Evolutionary conservation across 2,797 vertebrate species (phyloP).

Genomic region (Peromyscus attwateri): DNA sequence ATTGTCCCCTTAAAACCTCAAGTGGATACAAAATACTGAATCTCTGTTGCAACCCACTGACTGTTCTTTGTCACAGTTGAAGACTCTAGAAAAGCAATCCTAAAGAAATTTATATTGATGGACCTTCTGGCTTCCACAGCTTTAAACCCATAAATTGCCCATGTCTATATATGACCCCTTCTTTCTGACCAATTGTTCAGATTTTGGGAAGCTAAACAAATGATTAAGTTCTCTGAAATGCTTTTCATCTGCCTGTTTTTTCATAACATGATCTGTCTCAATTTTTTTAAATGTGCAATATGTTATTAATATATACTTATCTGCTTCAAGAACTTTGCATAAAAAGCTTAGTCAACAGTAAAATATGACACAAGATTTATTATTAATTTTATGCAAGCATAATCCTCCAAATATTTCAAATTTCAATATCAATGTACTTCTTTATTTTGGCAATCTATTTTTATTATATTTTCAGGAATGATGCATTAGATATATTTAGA

Average conservation of each 20-base stretch:
- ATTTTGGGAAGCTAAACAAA: background rate
- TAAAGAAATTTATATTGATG: background rate
- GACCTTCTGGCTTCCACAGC: background rate
- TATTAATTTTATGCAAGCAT: background rate
- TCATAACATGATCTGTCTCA: background rate
- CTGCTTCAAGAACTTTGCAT: background rate
- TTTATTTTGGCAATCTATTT: background rate
- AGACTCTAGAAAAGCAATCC: background rate
- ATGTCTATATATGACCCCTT: background rate
- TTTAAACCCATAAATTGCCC: background rate
- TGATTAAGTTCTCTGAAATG: constrained; percentile 36
- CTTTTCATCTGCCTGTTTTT: background rate
- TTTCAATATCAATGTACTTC: constrained; percentile 49
- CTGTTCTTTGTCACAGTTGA: background rate
- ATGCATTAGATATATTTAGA: constrained; percentile 30
- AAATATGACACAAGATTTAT: background rate
- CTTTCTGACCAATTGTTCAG: background rate
- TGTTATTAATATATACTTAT: background rate
- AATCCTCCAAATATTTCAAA: constrained; percentile 24
- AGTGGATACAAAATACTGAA: background rate
- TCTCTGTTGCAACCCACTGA: background rate
- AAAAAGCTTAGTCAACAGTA: background rate
- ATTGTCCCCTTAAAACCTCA: background rate
- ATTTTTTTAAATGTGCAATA: background rate
- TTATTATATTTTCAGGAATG: constrained; percentile 47